These are phyloP conservation scores for Cephus rjabovi DNA, from an alignment of 2,888 invertebrate genomes.

Conservation along the genomic window DNA sequence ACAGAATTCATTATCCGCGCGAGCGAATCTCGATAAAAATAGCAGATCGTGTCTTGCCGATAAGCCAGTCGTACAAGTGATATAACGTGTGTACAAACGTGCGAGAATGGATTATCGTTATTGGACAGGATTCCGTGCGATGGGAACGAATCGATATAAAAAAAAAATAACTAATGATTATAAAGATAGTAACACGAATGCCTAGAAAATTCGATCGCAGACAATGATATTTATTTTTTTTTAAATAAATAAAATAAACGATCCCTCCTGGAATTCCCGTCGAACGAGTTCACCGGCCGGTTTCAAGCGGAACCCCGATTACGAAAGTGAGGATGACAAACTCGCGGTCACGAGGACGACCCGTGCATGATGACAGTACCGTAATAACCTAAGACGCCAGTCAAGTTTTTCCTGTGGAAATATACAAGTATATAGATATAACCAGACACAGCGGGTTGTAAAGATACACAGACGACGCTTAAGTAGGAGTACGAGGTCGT, in stretches of 20 bases:
- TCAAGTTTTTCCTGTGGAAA: neutral
- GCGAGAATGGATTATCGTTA: neutral
- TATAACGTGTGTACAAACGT: neutral
- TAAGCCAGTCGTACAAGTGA: neutral
- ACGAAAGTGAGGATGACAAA: conserved; percentile 37
- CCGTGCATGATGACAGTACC: conserved; percentile 30
- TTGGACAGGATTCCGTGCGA: neutral
- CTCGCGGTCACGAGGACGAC: conserved; percentile 28
- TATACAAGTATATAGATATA: neutral
- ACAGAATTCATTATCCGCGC: neutral
- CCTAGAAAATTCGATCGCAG: neutral
- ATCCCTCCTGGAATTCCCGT: neutral
- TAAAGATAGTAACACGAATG: neutral
- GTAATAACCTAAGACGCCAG: conserved; percentile 13
- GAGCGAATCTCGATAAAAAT: neutral
- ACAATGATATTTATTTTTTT: neutral
- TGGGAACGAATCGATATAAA: neutral
- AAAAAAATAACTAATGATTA: neutral
- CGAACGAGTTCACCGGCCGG: neutral
- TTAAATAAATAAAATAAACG: neutral
- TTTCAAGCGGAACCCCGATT: conserved; percentile 22
- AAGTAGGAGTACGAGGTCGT: neutral
- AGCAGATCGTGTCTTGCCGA: neutral
- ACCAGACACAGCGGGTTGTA: neutral
- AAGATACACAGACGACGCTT: neutral